Evolutionary conservation across 37 sponge, comb jelly and placozoan genomes (phyloP), one percentile per base, ranked within the genome.

Genomic region (Petrosia ficiformis): DNA sequence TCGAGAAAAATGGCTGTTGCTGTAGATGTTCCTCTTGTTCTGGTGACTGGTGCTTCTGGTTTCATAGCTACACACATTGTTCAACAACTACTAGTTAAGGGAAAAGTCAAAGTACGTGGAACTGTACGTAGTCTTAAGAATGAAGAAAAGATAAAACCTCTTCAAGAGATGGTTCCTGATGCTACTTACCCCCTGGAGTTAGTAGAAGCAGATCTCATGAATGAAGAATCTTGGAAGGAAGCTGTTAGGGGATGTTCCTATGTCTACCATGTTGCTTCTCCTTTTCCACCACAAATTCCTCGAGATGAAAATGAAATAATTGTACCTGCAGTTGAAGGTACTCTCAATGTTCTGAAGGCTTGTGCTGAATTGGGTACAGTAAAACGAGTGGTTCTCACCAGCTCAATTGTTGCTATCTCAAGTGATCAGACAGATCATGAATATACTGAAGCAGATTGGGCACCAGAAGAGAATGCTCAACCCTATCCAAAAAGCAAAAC

Each of bases 21-120:
- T 48, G 14, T 19, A 14, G 87, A 80, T 38, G 63, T 74, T 31
- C 73, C 73, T 16, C 64, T 58, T 34, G 97, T 93, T 52, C 59
- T 96, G 42, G 97, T 96, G 39, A 96, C 94, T 24, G 97, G 97
- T 4, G 94, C 91, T 16, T 90, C 97, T 0, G 97, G 97, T 0
- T 96, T 61, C 75, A 72, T 96, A 22, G 94, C 94, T 21, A 67
- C 89, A 5, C 91, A 90, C 39, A 29, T 90, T 67, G 76, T 90
- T 57, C 63, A 82, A 67, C 78, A 77, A 44, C 91, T 96, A 30
- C 73, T 90, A 1, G 68, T 72, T 42, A 40, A 75, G 21, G 88
- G 91, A n/a, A 66, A 73, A 40, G 81, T 44, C 29, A 65, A 80
- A 1, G 92, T 93, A 10, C 86, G 91, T 25, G 94, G 97, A 36